Base-by-base conservation (phyloP, 2,797 vertebrate genomes). In the Chromis chromis region DNA sequence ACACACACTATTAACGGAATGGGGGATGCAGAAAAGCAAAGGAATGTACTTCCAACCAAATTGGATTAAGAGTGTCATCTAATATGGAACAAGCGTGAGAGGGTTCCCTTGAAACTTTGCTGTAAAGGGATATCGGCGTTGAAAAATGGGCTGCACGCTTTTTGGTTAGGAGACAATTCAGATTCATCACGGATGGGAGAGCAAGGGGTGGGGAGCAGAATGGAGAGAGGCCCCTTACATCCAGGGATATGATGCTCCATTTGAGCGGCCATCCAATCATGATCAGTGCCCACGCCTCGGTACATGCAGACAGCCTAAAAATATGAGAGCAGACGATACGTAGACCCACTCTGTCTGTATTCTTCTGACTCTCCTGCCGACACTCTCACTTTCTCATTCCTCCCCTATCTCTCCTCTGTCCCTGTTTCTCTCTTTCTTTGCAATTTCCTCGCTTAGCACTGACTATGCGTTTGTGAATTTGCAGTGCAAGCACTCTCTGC, bases 61-160 rank as follows among this genome's bases (percentile, higher is more conserved):
- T 88, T 84, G 85, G 88, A 91, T 89, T 86, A 88, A 70, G 74
- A 74, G 69, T 87, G 81, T 90, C 76, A 75, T 86, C 65, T 90
- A 84, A 88, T 81, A 78, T 67, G 65, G 77, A 85, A 86, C 86
- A 75, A 80, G 80, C 46, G 0, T 80, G 54, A 75, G 75, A 81
- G 70, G 66, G 65, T 63, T 86, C 85, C 75, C 78, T 70, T 78
- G 74, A 76, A 91, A 82, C 76, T 81, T 84, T 70, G 27, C 49
- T 49, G 72, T 56, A 58, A 82, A 89, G 57, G 61, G 55, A 80
- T 19, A 44, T 64, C 9, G 4, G 76, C 24, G 14, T 58, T 91
- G 84, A 90, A 84, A 89, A 89, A 90, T 86, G 76, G 89, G 77
- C 70, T 79, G 67, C 77, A 70, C 2, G 62, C 70, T 48, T 86